Conservation (phyloP, 2,888 invertebrate species). For the Lasioglossum pauxillum region DNA sequence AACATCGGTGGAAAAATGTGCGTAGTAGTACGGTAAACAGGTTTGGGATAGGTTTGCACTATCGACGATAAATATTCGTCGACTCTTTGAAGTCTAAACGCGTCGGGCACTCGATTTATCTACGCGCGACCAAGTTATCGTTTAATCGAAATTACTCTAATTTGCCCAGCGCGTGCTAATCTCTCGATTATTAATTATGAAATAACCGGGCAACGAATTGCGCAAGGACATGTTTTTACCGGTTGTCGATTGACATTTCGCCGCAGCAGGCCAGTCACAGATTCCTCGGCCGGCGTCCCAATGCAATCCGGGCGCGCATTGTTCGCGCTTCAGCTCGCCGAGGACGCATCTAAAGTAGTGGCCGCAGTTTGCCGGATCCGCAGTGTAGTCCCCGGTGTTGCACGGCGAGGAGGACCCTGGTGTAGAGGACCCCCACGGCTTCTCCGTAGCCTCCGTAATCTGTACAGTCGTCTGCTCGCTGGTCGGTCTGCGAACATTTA, state of each 20-base stretch:
- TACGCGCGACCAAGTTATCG: neutral
- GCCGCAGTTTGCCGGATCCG: slow-evolving; percentile 90
- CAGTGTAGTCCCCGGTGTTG: slow-evolving; percentile 84
- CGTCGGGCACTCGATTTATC: neutral
- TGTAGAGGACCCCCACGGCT: slow-evolving; percentile 69
- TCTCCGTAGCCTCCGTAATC: slow-evolving; percentile 70
- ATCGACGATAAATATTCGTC: neutral
- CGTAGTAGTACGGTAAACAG: slow-evolving; percentile 21
- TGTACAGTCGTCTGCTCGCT: slow-evolving; percentile 72
- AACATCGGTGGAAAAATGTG: slow-evolving; percentile 29
- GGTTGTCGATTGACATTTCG: slow-evolving; percentile 86
- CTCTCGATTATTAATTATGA: neutral
- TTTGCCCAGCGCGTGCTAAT: neutral
- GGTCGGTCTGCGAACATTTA: slow-evolving; percentile 25
- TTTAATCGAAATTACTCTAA: neutral
- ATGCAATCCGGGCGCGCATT: slow-evolving; percentile 92
- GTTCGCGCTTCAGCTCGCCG: slow-evolving; percentile 89
- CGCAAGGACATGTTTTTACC: slow-evolving; percentile 32
- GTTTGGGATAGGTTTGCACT: slow-evolving; percentile 13
- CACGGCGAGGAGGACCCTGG: slow-evolving; percentile 81
- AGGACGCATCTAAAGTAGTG: slow-evolving; percentile 91
- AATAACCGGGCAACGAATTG: neutral
- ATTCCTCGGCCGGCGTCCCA: slow-evolving; percentile 89
- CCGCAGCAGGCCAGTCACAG: slow-evolving; percentile 93
- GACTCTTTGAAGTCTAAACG: neutral